Percentiles rank a stretch among this genome's conserved stretches.
Conservation (phyloP, 2,113 vertebrate species). For the Dasypus novemcinctus region DNA sequence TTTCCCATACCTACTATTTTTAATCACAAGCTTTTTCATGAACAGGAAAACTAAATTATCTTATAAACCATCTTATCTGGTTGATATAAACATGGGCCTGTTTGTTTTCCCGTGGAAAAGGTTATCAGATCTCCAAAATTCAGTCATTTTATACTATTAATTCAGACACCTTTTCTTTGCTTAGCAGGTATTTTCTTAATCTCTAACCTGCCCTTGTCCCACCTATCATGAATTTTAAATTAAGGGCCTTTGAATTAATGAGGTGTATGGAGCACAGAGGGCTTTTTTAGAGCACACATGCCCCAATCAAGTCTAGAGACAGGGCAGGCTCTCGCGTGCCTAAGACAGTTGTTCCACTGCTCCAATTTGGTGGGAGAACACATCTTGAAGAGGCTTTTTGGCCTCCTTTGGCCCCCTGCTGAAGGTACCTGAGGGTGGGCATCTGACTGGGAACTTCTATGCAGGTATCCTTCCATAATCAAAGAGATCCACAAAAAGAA, state of each 20-base stretch:
- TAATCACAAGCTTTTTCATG: neutral
- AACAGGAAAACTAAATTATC: neutral
- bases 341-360: neutral
- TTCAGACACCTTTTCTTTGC: neutral
- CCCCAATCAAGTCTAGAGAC: no score
- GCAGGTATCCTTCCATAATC: neutral
- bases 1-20: no score
- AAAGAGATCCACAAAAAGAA: neutral
- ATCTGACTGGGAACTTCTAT: neutral
- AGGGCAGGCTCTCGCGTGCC: fast-evolving
- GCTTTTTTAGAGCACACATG: neutral
- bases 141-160: neutral
- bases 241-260: neutral
- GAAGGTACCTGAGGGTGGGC: neutral
- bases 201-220: neutral
- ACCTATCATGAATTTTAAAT: neutral
- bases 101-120: neutral
- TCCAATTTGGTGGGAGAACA: neutral
- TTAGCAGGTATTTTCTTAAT: neutral
- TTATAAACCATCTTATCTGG: no score
- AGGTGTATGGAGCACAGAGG: neutral
- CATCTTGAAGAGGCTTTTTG: neutral
- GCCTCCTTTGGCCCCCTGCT: neutral
- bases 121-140: neutral
- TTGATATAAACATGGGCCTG: no score